A percentile compares a stretch with the other conserved stretches of the same genome.
These are phyloP conservation scores for Lapara coniferarum DNA, from an alignment of 2,888 invertebrate genomes.

Conservation along the genomic window DNA sequence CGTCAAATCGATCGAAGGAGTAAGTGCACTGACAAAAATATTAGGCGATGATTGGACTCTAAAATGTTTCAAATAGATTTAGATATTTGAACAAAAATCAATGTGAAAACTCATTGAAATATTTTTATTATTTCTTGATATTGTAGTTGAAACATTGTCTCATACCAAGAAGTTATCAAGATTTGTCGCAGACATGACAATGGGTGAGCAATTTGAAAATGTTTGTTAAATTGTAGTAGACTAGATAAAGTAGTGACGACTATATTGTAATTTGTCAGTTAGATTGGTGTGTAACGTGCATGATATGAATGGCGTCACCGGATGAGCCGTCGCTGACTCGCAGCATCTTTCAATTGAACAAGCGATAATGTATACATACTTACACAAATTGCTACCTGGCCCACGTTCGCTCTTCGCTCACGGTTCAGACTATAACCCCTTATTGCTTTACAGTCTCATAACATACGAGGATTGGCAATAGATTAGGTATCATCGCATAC, in stretches of 20 bases:
- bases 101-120: conserved; percentile 63
- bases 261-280: neutral
- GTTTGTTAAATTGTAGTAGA: neutral
- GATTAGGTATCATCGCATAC: too few species aligned
- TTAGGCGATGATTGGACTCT: conserved; percentile 18
- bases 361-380: conserved; percentile 12
- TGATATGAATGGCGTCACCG: conserved; percentile 48
- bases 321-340: conserved; percentile 42
- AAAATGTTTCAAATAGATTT: conserved; percentile 10
- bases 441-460: too few species aligned
- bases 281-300: conserved; percentile 33
- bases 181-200: conserved; percentile 57
- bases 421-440: too few species aligned
- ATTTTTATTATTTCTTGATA: conserved; percentile 48
- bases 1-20: conserved; percentile 48
- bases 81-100: conserved; percentile 39
- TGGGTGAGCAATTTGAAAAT: conserved; percentile 59
- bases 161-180: conserved; percentile 23
- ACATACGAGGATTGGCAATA: too few species aligned
- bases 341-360: conserved; percentile 34
- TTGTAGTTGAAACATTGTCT: conserved; percentile 28
- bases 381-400: conserved; percentile 20
- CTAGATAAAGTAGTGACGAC: neutral
- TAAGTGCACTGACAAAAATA: conserved; percentile 30
- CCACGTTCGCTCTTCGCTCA: neutral